Evolutionary conservation across 2,888 invertebrate species (phyloP), one percentile per base, ranked within the genome.

Genomic region (Hydropsyche betteni): DNA sequence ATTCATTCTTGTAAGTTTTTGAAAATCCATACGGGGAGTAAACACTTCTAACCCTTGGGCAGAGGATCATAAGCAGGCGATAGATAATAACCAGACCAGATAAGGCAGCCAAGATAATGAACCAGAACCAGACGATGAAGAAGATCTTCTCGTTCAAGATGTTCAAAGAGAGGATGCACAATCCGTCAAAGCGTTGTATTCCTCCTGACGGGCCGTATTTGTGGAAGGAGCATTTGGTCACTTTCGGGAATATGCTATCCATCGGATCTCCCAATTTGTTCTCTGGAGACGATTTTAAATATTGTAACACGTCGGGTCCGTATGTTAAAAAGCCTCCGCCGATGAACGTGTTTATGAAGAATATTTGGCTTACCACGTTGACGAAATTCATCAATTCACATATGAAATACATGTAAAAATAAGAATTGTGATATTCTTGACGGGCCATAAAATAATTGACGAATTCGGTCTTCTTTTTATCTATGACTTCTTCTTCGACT

Each of bases 101-200:
- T 76, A 96, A 85, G 77, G 93, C 89, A 74, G 94, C 93, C 78
- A 96, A 86, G 74, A 95, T 90, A 81, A 96, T 92, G 84, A 97
- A 96, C 95, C 95, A 96, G 87, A 96, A 96, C 96, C 96, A 96
- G 76, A 95, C 87, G 87, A 96, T 95, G 68, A 96, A 94, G 87
- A 95, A 96, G 85, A 96, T 96, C 86, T 97, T 97, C 87, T 97
- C 96, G 85, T 97, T 97, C 82, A 96, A 95, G 84, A 97, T 96
- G 86, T 97, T 97, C 74, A 97, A 84, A 0, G 96, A 96, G 74
- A 97, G 86, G 79, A 97, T 95, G 85, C 97, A 97, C 73, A 97
- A 90, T 0, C 94, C 96, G 84, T 97, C 96, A 88, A 95, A 94
- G 85, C 92, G 94, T 87, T 96, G 95, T 81, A 97, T 94, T 79